Conservation (phyloP, 2,113 vertebrate genomes). For the Diadophis punctatus region DNA sequence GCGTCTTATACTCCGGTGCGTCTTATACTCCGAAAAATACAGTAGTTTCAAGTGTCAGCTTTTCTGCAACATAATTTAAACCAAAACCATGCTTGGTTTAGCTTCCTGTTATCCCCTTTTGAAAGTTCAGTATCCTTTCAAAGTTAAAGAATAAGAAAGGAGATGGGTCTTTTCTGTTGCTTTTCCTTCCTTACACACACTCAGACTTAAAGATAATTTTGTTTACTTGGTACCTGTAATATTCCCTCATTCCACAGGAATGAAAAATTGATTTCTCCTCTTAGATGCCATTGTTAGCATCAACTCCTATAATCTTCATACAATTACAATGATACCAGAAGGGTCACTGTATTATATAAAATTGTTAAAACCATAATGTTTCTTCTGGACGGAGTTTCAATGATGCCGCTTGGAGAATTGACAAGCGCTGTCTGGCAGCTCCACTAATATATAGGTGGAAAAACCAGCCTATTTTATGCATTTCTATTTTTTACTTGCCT, state of each 20-base stretch:
- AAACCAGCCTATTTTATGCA: not conserved
- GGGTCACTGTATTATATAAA: not conserved
- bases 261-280: conserved; percentile 69
- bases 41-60: not conserved
- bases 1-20: too few species aligned
- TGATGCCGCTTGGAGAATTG: not conserved
- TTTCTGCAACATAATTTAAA: not conserved
- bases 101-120: conserved; percentile 1
- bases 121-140: not conserved
- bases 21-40: too few species aligned
- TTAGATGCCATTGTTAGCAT: conserved; percentile 30
- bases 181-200: conserved; percentile 46
- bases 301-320: conserved; percentile 42
- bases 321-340: conserved; percentile 40
- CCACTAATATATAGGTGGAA: not conserved
- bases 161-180: conserved; percentile 51
- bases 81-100: conserved; percentile 36
- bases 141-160: conserved; percentile 47
- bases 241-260: conserved; percentile 57
- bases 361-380: conserved; percentile 15
- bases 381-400: not conserved
- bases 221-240: conserved; percentile 66
- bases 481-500: not conserved
- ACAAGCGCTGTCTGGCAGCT: not conserved
- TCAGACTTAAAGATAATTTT: conserved; percentile 63